phyloP scores from a whole-genome alignment of 1,140 invertebrate genomes.

The Trigoniulus corallinus region DNA sequence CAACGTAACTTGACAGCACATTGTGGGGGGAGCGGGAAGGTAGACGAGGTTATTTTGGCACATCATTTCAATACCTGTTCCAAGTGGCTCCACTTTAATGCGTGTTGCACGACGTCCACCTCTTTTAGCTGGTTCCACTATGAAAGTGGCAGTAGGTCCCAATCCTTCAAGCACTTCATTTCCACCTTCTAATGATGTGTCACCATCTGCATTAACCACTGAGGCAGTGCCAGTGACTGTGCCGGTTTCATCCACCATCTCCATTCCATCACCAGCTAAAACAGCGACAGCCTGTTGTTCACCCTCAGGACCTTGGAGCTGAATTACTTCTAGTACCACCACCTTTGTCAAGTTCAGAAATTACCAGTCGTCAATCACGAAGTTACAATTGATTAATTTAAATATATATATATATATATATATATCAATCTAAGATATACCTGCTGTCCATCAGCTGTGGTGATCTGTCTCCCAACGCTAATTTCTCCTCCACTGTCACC shows the following conservation, averaged over 20 bases:
- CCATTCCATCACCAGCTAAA: slow-evolving; percentile 15
- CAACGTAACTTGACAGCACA: no score
- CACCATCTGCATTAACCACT: background rate
- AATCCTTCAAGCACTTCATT: background rate
- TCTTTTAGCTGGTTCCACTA: background rate
- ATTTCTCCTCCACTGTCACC: slow-evolving; percentile 2
- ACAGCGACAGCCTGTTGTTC: slow-evolving; percentile 25
- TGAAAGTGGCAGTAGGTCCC: background rate
- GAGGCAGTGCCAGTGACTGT: background rate
- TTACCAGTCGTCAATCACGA: background rate
- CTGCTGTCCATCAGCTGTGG: slow-evolving; percentile 51
- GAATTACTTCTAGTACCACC: slow-evolving; percentile 69
- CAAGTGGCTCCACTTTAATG: background rate
- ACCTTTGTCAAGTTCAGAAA: slow-evolving; percentile 33
- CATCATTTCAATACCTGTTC: background rate
- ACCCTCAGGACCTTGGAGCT: slow-evolving; percentile 43
- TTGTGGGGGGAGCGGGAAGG: no score
- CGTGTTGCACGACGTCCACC: no score
- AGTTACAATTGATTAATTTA: background rate
- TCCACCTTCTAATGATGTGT: background rate
- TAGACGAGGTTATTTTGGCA: no score
- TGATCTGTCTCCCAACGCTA: slow-evolving; percentile 27
- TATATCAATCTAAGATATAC: slow-evolving; percentile 25
- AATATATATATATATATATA: background rate
- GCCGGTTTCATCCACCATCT: slow-evolving; percentile 1